Percentiles rank a stretch among this genome's conserved stretches.
Evolutionary conservation across 2,888 invertebrate species (phyloP).

Genomic region (Bombyx huttoni): DNA sequence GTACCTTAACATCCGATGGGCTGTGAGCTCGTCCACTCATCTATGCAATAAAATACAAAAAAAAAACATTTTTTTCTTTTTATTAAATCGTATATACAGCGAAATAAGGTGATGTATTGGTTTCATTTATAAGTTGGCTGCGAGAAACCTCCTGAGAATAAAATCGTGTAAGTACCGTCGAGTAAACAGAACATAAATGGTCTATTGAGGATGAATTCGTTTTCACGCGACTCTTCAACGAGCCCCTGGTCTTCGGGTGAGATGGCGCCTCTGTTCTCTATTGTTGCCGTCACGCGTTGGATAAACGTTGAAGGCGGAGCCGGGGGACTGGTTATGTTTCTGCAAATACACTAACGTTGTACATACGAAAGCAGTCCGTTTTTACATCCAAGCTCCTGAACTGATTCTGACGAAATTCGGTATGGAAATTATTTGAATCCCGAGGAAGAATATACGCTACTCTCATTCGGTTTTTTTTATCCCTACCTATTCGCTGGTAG

Average conservation of each 20-base stretch:
- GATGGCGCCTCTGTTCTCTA: constrained; percentile 9
- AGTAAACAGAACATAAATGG: constrained; percentile 10
- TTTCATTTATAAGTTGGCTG: constrained; percentile 3
- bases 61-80: too few relatives aligned
- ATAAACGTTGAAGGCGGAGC: constrained; percentile 13
- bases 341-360: constrained; percentile 1
- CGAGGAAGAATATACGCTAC: too few relatives aligned
- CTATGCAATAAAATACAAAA: too few relatives aligned
- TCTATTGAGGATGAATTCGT: constrained; percentile 8
- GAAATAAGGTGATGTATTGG: background rate
- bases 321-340: constrained; percentile 16
- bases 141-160: constrained; percentile 7
- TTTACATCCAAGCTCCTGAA: too few relatives aligned
- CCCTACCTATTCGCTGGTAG: too few relatives aligned
- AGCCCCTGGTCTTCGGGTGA: background rate
- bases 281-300: constrained; percentile 11
- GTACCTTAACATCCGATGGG: too few relatives aligned
- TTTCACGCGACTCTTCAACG: constrained; percentile 2
- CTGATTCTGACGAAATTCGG: too few relatives aligned
- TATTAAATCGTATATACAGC: too few relatives aligned
- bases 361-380: too few relatives aligned
- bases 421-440: too few relatives aligned
- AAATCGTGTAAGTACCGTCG: constrained; percentile 3
- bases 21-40: too few relatives aligned
- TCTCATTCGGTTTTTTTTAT: too few relatives aligned